Percentiles rank a stretch among this genome's conserved stretches.
These are phyloP conservation scores for Melopsittacus undulatus DNA, from an alignment of 2,797 vertebrate genomes.

Conservation along the genomic window DNA sequence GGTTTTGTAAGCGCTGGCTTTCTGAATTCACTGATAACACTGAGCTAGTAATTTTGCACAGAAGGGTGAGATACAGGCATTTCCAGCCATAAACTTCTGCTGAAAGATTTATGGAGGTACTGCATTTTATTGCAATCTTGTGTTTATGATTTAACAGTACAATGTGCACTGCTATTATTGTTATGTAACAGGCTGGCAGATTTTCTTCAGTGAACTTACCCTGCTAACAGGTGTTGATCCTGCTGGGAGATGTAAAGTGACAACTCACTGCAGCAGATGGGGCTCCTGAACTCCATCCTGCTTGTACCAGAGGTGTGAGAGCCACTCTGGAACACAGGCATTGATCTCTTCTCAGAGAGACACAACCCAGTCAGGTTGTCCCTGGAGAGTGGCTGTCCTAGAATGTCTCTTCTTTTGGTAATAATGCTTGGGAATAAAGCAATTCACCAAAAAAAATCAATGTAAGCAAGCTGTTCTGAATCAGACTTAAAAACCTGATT, in stretches of 20 bases:
- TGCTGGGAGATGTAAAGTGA: neutral
- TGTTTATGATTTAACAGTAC: neutral
- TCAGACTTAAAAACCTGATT: neutral
- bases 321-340: neutral
- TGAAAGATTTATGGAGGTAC: conserved; percentile 28
- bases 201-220: neutral
- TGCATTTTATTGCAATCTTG: neutral
- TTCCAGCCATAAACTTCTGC: conserved; percentile 1
- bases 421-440: neutral
- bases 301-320: neutral
- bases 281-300: neutral
- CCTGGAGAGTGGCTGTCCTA: neutral
- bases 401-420: neutral
- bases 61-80: neutral
- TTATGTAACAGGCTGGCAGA: neutral
- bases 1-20: conserved; percentile 7
- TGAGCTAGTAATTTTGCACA: conserved; percentile 1
- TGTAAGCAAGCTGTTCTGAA: neutral
- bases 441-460: neutral
- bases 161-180: neutral
- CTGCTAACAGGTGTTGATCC: conserved; percentile 3
- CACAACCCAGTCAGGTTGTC: neutral
- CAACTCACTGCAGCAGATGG: neutral
- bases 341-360: neutral
- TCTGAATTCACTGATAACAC: conserved; percentile 20